These are phyloP conservation scores for Nephrocerus scutellatus DNA, from an alignment of 2,888 invertebrate genomes.

Conservation along the genomic window DNA sequence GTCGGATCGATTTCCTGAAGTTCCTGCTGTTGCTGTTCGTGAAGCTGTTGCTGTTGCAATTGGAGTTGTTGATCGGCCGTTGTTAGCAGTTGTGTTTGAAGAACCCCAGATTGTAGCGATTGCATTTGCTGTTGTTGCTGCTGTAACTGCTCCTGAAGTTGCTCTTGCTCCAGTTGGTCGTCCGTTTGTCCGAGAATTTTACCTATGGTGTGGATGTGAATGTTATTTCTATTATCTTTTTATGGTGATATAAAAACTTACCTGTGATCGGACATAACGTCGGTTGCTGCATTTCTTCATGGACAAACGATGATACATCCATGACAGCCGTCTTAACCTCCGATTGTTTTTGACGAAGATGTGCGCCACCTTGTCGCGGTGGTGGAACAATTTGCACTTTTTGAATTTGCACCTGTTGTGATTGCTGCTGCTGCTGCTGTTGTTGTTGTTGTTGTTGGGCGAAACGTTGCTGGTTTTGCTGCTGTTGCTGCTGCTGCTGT, in stretches of 20 bases:
- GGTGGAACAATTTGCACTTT: constrained; percentile 54
- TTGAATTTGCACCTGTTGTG: constrained; percentile 34
- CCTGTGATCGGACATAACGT: constrained; percentile 67
- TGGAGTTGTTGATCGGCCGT: constrained; percentile 28
- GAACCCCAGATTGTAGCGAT: constrained; percentile 24
- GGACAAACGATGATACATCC: constrained; percentile 21
- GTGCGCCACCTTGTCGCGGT: constrained; percentile 50
- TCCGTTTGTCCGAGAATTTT: constrained; percentile 55
- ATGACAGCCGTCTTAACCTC: constrained; percentile 27
- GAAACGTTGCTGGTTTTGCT: constrained; percentile 29
- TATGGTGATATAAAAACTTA: constrained; percentile 20
- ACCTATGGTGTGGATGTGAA: constrained; percentile 21
- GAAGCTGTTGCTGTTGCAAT: constrained; percentile 33
- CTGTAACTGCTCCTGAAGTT: constrained; percentile 24
- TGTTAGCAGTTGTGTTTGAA: constrained; percentile 29
- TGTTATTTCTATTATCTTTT: constrained; percentile 29
- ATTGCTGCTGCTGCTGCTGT: constrained; percentile 29
- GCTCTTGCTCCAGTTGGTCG: constrained; percentile 44
- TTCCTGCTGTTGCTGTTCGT: constrained; percentile 32
- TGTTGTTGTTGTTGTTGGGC: constrained; percentile 30
- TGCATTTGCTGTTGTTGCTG: constrained; percentile 21
- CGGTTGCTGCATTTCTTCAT: constrained; percentile 35
- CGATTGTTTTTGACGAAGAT: constrained; percentile 25
- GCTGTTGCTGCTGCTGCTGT: constrained; percentile 30
- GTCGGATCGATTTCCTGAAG: constrained; percentile 33